These are phyloP conservation scores for Corydoras sp. DNA, from an alignment of 2,113 vertebrate genomes.

Conservation along the genomic window DNA sequence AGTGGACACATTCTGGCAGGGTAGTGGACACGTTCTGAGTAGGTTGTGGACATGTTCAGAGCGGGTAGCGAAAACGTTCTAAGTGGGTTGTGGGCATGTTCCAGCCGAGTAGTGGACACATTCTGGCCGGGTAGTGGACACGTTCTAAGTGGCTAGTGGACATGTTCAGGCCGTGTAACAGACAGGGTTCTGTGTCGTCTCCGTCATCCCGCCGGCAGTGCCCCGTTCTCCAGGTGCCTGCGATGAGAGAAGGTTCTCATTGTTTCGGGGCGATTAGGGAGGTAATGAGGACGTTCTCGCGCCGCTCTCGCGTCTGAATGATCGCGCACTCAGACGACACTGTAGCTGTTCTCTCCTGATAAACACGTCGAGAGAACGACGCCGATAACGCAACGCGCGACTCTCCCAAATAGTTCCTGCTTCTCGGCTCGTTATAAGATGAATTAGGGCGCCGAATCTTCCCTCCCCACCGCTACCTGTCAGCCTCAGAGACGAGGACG, in stretches of 20 bases:
- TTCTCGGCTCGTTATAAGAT: not conserved
- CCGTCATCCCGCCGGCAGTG: constrained; percentile 28
- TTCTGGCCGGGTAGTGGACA: too few relatives aligned
- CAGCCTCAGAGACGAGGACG: not conserved
- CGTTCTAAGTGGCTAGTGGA: too few relatives aligned
- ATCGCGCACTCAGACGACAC: constrained; percentile 2
- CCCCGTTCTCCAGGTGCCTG: constrained; percentile 8
- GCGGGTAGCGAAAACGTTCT: too few relatives aligned
- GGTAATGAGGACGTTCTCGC: constrained; percentile 37
- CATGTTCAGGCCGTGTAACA: too few relatives aligned
- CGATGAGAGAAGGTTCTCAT: constrained; percentile 21
- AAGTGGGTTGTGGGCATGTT: too few relatives aligned
- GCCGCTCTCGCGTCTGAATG: constrained; percentile 8
- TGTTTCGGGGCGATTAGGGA: constrained; percentile 34
- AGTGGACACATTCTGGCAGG: too few relatives aligned
- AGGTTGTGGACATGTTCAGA: too few relatives aligned
- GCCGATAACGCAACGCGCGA: not conserved
- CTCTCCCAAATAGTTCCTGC: not conserved
- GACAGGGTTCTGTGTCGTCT: constrained; percentile 28
- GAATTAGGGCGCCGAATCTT: not conserved
- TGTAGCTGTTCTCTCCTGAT: constrained; percentile 1
- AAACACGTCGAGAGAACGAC: not conserved
- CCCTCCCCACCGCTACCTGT: not conserved
- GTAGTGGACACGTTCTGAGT: too few relatives aligned
- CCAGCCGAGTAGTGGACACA: too few relatives aligned